A percentile compares a stretch with the other conserved stretches of the same genome.
These are phyloP conservation scores for Pungitius pungitius DNA, from an alignment of 2,113 vertebrate genomes.

Conservation along the genomic window DNA sequence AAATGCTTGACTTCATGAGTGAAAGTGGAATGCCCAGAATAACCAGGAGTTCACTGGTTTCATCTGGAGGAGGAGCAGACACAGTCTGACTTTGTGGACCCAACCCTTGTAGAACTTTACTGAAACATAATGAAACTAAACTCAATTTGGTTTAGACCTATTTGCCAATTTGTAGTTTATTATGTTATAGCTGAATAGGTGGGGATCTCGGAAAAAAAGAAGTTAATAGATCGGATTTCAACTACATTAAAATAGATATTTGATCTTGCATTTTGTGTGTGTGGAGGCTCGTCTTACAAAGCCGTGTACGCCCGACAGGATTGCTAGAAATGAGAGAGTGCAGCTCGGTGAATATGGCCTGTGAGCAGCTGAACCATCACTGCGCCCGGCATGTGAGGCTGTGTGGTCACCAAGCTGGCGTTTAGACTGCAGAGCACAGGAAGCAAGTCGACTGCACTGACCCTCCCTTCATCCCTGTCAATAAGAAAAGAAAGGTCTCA, in stretches of 20 bases:
- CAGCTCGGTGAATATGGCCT: conserved; percentile 31
- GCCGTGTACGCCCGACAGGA: background rate
- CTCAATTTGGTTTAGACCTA: background rate
- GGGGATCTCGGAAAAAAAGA: background rate
- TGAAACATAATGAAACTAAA: background rate
- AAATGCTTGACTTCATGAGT: conserved; percentile 16
- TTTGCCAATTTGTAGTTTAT: background rate
- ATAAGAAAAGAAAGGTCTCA: conserved; percentile 12
- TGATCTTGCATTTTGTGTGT: background rate
- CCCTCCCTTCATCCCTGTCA: conserved; percentile 54
- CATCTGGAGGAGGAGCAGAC: conserved; percentile 1
- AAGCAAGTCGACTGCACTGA: conserved; percentile 54
- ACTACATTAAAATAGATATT: background rate
- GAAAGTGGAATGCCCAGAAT: background rate
- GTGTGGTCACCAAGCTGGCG: conserved; percentile 66
- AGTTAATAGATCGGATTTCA: background rate
- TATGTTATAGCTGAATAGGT: background rate
- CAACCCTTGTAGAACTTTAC: background rate
- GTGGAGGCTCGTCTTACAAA: background rate
- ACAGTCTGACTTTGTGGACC: background rate
- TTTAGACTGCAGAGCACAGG: conserved; percentile 63
- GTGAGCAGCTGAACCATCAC: conserved; percentile 41
- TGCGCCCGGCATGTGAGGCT: conserved; percentile 32
- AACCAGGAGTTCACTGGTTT: background rate
- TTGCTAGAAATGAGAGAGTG: conserved; percentile 41